Evolutionary conservation across 1,140 invertebrate species (phyloP).

Genomic region (Bombus soroeensis): DNA sequence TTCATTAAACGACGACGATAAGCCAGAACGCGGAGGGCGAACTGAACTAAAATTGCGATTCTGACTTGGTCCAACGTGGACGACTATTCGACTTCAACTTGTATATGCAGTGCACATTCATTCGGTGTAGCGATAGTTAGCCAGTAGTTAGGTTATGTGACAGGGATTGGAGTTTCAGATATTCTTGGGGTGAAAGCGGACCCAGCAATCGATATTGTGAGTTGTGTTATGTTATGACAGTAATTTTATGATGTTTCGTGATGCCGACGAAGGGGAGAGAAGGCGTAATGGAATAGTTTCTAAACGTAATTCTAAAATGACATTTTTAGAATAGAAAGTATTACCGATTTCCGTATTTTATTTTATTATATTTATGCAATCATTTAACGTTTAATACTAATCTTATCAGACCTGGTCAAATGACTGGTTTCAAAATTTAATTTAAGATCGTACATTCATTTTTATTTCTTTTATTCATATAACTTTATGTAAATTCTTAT

Average conservation of each 20-base stretch:
- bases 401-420: too few species aligned
- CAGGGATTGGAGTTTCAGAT: not conserved
- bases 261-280: not conserved
- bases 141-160: not conserved
- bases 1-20: slow-evolving; percentile 29
- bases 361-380: too few species aligned
- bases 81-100: not conserved
- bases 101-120: not conserved
- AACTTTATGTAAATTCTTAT: too few species aligned
- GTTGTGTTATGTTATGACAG: not conserved
- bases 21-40: not conserved
- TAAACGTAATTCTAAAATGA: too few species aligned
- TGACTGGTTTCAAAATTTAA: too few species aligned
- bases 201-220: not conserved
- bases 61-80: not conserved
- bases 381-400: too few species aligned
- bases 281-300: too few species aligned
- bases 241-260: not conserved
- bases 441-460: too few species aligned
- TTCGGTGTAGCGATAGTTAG: not conserved
- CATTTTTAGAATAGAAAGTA: too few species aligned
- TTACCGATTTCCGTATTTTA: too few species aligned
- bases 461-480: too few species aligned
- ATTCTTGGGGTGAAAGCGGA: not conserved
- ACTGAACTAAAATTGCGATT: slow-evolving; percentile 16